Evolutionary conservation across 2,797 vertebrate species (phyloP), one percentile per base, ranked within the genome.

Genomic region (Anabas testudineus): DNA sequence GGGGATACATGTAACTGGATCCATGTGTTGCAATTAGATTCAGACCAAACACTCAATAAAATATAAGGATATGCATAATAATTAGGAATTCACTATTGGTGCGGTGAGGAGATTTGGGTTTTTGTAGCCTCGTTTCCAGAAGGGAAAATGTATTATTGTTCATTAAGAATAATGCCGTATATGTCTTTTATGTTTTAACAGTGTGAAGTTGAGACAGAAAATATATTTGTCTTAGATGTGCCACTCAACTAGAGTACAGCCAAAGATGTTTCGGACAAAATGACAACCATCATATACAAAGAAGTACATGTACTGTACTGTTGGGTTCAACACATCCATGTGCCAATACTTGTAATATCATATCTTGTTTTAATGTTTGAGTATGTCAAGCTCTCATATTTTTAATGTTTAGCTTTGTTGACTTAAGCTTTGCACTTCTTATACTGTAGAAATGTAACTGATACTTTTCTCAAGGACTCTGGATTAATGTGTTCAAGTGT

Each of bases 11-110:
- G 68, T 65, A 82, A 80, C 48, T 68, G 47, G 43, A 71, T 67
- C 63, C 63, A 81, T 71, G 67, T 78, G 78, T 67, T 69, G 46
- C 32, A 51, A 46, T 65, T 43, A 59, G 4, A 52, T 45, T 41
- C 36, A 71, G 28, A 71, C 56, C 37, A 32, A 72, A 37, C 47
- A 57, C 26, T 28, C 52, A 19, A 43, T 62, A 45, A 80, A 55
- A 62, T 68, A 37, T 3, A 45, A 36, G 30, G 13, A 63, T 57
- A 36, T 63, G 46, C 16, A 32, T 30, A 28, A 58, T 58, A 43
- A 76, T 48, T 19, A 41, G 54, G 32, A 59, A 46, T 70, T 64
- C n/a, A 61, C 75, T 52, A 67, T 74, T 18, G 54, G 30, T 67
- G 63, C 70, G 65, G 59, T 67, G 14, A 10, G n/a, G 46, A 48